Conservation (phyloP, 2,113 vertebrate genomes). For the Sciurus niger region DNA sequence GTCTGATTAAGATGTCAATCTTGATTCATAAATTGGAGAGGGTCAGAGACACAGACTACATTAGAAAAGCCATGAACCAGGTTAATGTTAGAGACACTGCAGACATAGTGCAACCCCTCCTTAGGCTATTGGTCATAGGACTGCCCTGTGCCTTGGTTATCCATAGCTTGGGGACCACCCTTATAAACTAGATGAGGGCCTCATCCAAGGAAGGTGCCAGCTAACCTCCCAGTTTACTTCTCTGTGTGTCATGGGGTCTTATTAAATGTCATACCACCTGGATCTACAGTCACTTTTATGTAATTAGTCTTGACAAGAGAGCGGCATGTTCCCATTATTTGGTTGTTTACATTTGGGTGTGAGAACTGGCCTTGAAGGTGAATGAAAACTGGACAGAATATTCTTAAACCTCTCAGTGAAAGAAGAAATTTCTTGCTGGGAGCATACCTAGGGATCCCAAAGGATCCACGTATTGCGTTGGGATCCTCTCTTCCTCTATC, state of each 20-base stretch:
- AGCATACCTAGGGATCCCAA: background rate
- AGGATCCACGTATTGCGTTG: background rate
- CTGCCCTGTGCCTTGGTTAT: background rate
- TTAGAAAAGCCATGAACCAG: background rate
- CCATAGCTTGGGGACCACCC: background rate
- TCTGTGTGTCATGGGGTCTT: background rate
- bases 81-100: background rate
- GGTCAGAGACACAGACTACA: background rate
- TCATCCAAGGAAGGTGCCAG: constrained; percentile 9
- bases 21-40: background rate
- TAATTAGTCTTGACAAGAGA: constrained; percentile 59
- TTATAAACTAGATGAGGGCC: background rate
- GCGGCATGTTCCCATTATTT: constrained; percentile 5
- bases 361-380: background rate
- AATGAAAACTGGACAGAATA: constrained; percentile 1
- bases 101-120: background rate
- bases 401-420: background rate
- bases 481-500: background rate
- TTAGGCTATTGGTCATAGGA: background rate
- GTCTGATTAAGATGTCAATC: background rate
- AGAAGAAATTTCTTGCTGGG: constrained; percentile 19
- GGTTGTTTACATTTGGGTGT: constrained; percentile 39
- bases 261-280: constrained; percentile 41
- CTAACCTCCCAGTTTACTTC: background rate
- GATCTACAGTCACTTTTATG: constrained; percentile 48